Base-by-base conservation (phyloP, 2,888 invertebrate genomes). In the Cordilura impudica region DNA sequence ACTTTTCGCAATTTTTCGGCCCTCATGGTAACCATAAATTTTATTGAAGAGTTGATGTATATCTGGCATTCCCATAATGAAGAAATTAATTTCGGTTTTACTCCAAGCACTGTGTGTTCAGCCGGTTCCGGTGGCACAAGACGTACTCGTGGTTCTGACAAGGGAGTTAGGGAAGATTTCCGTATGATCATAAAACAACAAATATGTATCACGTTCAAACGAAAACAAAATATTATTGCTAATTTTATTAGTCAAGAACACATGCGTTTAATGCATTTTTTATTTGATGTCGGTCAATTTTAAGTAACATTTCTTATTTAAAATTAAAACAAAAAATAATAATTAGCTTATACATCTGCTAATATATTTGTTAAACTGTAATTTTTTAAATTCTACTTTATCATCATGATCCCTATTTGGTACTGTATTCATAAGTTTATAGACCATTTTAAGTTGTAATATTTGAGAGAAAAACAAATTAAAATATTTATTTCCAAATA, bases 151-250 rank as follows among this genome's bases (percentile, higher is more conserved):
- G 97, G 98, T 7, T 95, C 97, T 18, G 97, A 98, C 88, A 97
- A 97, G 91, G 97, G 97, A 1, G 96, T 95, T 0, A 95, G 96
- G 84, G 97, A 98, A 90, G 98, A 98, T 89, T 96, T 98, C 81
- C 95, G 94, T 86, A 94, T 94, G 86, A 94, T 96, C 1, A 96
- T 98, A 91, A 94, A 95, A 87, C 93, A 95, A 81, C 97, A 98
- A 91, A 94, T 97, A n/a, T n/a, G n/a, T n/a, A 63, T 92, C 94
- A 1, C 91, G 96, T 82, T 93, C 94, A 83, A 94, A 95, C 87
- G 97, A 97, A 88, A 93, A 94, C 79, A 88, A 96, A 47, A 93
- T 96, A 39, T 94, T 85, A 91, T 97, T 82, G 92, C 94, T 71
- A 94, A 93, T 86, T 98, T 97, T 90, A 93, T 98, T 77, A 92